phyloP scores from a whole-genome alignment of 2,797 vertebrate species.

The Vireo griseus region DNA sequence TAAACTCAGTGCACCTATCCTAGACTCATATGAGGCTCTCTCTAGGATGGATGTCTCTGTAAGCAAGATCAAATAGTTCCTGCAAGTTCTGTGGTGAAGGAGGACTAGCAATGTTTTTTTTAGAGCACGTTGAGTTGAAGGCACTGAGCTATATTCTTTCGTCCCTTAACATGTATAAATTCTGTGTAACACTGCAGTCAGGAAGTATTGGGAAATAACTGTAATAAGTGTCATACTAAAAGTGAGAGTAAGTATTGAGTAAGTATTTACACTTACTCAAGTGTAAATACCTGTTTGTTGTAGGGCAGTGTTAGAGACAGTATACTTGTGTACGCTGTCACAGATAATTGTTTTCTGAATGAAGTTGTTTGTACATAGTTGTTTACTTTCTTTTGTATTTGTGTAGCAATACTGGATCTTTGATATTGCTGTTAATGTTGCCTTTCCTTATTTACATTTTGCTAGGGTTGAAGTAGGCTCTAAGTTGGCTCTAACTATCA shows the following conservation, averaged over 20 bases:
- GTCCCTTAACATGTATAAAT: not conserved
- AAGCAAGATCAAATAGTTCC: not conserved
- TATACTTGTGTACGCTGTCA: not conserved
- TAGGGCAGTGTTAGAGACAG: not conserved
- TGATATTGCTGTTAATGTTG: not conserved
- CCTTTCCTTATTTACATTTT: not conserved
- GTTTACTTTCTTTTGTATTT: not conserved
- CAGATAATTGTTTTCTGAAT: not conserved
- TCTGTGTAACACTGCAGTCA: not conserved
- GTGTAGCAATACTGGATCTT: not conserved
- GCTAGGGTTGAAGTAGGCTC: not conserved
- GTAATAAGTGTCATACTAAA: not conserved
- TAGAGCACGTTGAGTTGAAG: not conserved
- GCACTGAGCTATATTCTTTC: not conserved
- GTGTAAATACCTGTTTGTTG: not conserved
- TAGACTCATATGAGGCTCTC: not conserved
- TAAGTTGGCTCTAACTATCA: not conserved
- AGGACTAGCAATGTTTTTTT: rapidly evolving
- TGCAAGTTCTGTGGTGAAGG: not conserved
- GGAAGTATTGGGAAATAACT: not conserved
- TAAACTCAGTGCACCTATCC: rapidly evolving
- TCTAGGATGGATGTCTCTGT: not conserved
- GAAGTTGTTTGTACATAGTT: not conserved
- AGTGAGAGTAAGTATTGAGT: no score
- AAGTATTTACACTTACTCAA: no score